Evolutionary conservation across 2,888 invertebrate species (phyloP), one percentile per base, ranked within the genome.

Genomic region (Nudaria mundana): DNA sequence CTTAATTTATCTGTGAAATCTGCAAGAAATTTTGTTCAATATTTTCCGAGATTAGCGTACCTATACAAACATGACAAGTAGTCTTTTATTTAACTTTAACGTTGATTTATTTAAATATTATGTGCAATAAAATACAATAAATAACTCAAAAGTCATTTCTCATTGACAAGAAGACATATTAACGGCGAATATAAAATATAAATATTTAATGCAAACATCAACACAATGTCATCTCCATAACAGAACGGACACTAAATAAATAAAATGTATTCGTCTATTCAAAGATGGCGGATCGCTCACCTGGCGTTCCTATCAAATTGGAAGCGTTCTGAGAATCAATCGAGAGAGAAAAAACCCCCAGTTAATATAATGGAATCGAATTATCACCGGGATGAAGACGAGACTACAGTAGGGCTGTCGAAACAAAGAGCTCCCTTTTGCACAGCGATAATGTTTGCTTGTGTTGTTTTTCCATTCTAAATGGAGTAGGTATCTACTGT

Each of bases 291-390:
- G 37, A 18, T 46, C 56, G 50, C 65, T 65, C 68, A 75, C 78
- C 76, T 76, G 74, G 52, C 63, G 62, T 45, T 55, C 61, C 56
- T 52, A 64, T 58, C 62, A 63, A 68, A 65, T 62, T 43, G 50
- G 42, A 36, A 50, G 45, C 61, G 62, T 52, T 57, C 53, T 58
- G 48, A 40, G 70, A 84, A 82, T 78, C 84, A 86, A 85, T 86
- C 78, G 81, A 76, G 69, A 71, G 75, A 74, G 75, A 79, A 81
- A 81, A 70, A 55, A 55, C 69, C 70, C 48, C 44, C 40, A 59
- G 74, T 78, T 81, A 80, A 81, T 81, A 82, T 81, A 81, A 88
- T 81, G 70, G 80, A 85, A 88, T 86, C 83, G 82, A 86, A 86
- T 88, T 84, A 88, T 88, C 83, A 74, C 74, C 62, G 64, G 74